Conservation (phyloP, 2,888 invertebrate species). For the Parnassius glacialis region DNA sequence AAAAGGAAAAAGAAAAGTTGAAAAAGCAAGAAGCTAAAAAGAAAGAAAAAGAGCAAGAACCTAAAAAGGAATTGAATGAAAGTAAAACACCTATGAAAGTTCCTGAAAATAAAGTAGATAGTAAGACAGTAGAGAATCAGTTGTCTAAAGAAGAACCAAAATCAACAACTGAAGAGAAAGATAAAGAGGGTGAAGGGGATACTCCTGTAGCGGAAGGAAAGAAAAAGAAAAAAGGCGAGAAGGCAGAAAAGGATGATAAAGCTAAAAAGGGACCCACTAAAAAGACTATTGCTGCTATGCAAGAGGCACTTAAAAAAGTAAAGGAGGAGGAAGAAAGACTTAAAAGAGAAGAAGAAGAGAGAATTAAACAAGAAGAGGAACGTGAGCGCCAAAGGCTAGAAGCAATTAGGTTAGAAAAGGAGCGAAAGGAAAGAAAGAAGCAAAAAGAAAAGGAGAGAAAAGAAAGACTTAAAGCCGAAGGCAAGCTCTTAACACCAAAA, state of each 20-base stretch:
- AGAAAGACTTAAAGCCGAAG: constrained; percentile 97
- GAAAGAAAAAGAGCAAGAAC: constrained; percentile 65
- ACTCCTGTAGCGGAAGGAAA: constrained; percentile 59
- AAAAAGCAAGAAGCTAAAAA: constrained; percentile 87
- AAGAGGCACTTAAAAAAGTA: constrained; percentile 92
- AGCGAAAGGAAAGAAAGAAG: constrained; percentile 93
- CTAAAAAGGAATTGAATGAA: constrained; percentile 54
- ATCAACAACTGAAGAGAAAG: constrained; percentile 58
- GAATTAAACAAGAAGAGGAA: constrained; percentile 86
- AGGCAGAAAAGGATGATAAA: constrained; percentile 80
- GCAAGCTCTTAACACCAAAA: constrained; percentile 95
- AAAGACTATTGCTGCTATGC: constrained; percentile 94
- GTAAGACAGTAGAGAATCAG: constrained; percentile 40
- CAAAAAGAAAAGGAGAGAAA: constrained; percentile 95
- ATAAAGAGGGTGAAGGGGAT: constrained; percentile 56
- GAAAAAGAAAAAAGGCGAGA: constrained; percentile 72
- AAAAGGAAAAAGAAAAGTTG: constrained; percentile 89
- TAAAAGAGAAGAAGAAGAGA: constrained; percentile 89
- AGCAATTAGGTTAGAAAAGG: constrained; percentile 89
- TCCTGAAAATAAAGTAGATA: constrained; percentile 43
- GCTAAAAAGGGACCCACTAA: constrained; percentile 89
- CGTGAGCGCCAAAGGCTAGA: constrained; percentile 87
- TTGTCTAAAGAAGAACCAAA: constrained; percentile 65
- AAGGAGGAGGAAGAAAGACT: constrained; percentile 93
- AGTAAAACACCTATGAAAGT: constrained; percentile 40